phyloP scores from a whole-genome alignment of 2,797 vertebrate genomes.

The Gastrophryne carolinensis region DNA sequence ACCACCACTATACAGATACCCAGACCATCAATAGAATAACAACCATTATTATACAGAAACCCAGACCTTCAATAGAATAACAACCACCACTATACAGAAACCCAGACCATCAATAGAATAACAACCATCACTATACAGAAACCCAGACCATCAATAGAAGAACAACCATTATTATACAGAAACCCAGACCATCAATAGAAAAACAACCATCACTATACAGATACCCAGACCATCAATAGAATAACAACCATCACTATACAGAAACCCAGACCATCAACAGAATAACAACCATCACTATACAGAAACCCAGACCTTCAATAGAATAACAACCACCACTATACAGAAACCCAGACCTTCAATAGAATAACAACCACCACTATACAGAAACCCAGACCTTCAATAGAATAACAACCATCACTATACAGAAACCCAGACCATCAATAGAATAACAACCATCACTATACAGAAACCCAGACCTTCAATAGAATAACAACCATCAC shows the following conservation, averaged over 20 bases:
- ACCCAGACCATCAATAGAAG: not conserved
- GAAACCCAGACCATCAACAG: not conserved
- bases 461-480: not conserved
- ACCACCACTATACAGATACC: constrained; percentile 1
- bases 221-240: not conserved
- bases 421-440: not conserved
- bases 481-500: not conserved
- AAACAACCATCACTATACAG: not conserved
- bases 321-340: not conserved
- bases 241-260: too few relatives aligned
- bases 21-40: not conserved
- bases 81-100: not conserved
- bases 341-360: not conserved
- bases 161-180: too few relatives aligned
- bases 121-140: too few relatives aligned
- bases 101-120: not conserved
- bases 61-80: not conserved
- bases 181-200: not conserved
- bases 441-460: not conserved
- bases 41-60: too few relatives aligned
- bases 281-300: too few relatives aligned
- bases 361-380: not conserved
- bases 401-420: not conserved
- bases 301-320: not conserved
- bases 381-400: not conserved